Conservation (phyloP, 1,140 invertebrate genomes). For the Latrodectus geometricus region DNA sequence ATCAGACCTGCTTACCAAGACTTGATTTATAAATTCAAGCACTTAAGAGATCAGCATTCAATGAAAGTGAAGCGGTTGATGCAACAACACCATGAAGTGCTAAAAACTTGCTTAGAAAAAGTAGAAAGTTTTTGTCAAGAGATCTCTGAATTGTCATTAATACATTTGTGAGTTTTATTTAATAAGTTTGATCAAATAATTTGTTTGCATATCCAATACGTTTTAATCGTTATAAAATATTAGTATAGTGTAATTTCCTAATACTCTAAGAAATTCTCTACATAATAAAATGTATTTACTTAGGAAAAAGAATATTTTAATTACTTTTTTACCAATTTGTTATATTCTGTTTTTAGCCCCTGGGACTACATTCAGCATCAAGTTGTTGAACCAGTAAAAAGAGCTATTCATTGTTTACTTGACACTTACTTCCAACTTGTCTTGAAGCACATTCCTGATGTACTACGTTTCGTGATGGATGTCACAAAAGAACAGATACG, state of each 20-base stretch:
- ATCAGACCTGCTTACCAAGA: background rate
- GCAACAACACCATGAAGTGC: background rate
- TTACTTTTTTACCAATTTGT: background rate
- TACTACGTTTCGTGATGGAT: background rate
- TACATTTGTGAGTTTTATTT: background rate
- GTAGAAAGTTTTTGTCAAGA: background rate
- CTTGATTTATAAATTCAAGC: background rate
- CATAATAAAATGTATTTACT: too few relatives aligned
- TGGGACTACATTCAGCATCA: background rate
- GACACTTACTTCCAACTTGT: background rate
- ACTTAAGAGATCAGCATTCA: background rate
- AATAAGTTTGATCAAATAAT: background rate
- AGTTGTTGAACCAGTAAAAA: background rate
- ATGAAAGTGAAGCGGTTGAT: background rate
- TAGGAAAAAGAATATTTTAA: too few relatives aligned
- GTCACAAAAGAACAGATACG: background rate
- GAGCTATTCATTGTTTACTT: background rate
- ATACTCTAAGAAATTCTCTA: too few relatives aligned
- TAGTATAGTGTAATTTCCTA: too few relatives aligned
- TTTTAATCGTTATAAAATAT: background rate
- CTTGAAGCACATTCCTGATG: background rate
- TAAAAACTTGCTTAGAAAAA: background rate
- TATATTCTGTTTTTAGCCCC: conserved; percentile 5
- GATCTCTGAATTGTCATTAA: background rate
- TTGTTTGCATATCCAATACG: background rate